Base-by-base conservation (phyloP, 2,888 invertebrate genomes). In the Helicoverpa assulta region DNA sequence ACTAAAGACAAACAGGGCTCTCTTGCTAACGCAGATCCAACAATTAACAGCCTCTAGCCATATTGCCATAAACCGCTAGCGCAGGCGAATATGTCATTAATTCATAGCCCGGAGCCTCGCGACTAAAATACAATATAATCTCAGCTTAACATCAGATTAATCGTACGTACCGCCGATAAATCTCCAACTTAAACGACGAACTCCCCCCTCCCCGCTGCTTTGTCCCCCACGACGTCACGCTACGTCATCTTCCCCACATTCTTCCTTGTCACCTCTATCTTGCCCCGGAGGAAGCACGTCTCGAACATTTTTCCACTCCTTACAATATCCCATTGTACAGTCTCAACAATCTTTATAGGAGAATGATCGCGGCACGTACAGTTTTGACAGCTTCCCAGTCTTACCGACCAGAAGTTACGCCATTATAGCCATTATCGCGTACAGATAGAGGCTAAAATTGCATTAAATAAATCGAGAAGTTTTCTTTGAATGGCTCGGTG, bases 331-430 rank as follows among this genome's bases (percentile, higher is more conserved):
- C 52, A 73, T 76, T 78, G 76, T 78, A 78, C 43, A 74, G 65
- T 73, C 62, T 70, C 76, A 63, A 77, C 78, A 78, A 74, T 78
- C 62, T 77, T 70, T 78, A 78, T 73, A 55, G 51, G 64, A 78
- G 70, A 78, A 63, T 74, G 70, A 77, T 77, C 76, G 74, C 51
- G 56, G 63, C 76, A 77, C 76, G 76, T 77, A 77, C 78, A 60
- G 55, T 77, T 77, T 77, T 77, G 76, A 77, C 76, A 77, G 76
- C 76, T 66, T 78, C 56, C 54, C 78, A 66, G 76, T 78, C 76
- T 77, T 73, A 77, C 76, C 70, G 62, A 78, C 78, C 66, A 78
- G 78, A 77, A 77, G 76, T 77, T 77, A 77, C 78, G 66, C 76
- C 60, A 70, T 77, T 77, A 77, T 78, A 78, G 74, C 74, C 74